Evolutionary conservation across 2,113 vertebrate genomes (phyloP), one percentile per base, ranked within the genome.

Genomic region (Ceuthmochares aereus): DNA sequence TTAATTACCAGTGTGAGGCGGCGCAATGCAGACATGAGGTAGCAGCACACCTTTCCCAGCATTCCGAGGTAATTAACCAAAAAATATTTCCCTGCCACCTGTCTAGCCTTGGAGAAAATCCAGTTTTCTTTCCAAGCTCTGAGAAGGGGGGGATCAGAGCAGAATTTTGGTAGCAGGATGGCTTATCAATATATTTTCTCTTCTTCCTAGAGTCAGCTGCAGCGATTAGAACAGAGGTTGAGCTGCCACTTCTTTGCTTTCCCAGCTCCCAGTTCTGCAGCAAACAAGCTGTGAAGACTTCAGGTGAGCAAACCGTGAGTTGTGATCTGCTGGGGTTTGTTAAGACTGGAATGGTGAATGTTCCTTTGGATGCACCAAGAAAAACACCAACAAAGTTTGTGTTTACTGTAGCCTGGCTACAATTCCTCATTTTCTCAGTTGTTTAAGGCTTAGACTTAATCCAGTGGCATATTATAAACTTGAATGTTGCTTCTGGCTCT

Each of bases 51-150:
- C 95, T 96, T 97, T 96, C 96, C 92, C 96, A 97, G 96, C 95
- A 89, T 95, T 96, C 93, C 84, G 96, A 95, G 96, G 75, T 96
- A 96, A 97, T 97, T 97, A 97, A 96, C 95, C 96, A 97, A 97
- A 96, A 97, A 96, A 92, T 96, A 96, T 97, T 94, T 94, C 95
- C 93, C 96, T 96, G 95, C 95, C 95, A 97, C 96, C 95, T 95
- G 96, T 95, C 96, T 96, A 96, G 95, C 85, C 83, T 95, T 97
- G 96, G 96, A 96, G 86, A 94, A 93, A 95, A 87, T 96, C 96
- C 96, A 95, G 80, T 86, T 96, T 93, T 84, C 90, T 87, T 94
- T 92, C 83, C 60, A 52, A 87, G 90, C 85, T 81, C 32, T 49
- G 95, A 89, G 76, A 95, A 95, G 25, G n/a, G 82, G 40, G 79